Base-by-base conservation (phyloP, 2,113 vertebrate species). In the Platycercus adscitus region DNA sequence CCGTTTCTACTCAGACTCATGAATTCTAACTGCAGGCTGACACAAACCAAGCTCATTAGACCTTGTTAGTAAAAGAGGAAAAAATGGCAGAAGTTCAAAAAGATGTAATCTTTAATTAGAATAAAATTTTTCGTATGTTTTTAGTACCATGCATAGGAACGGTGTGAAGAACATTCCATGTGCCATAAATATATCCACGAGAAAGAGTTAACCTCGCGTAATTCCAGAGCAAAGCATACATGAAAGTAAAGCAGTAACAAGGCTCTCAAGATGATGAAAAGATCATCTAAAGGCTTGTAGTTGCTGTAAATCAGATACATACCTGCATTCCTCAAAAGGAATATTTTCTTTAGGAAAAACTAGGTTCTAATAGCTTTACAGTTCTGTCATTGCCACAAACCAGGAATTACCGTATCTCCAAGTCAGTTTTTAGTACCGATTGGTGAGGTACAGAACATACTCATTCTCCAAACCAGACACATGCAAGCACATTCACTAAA, bases 211-310 rank as follows among this genome's bases (percentile, higher is more conserved):
- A 95, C 56, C 90, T 77, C 72, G 43, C 16, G 33, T 28, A 46
- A 95, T 81, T 94, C 94, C 70, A 89, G 76, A 93, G 92, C 84
- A 86, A 86, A 89, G 93, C 79, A 68, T 16, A 88, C 55, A 49
- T 33, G 66, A 91, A 90, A 93, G 96, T 55, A 97, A 96, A 96
- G 95, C 55, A 58, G 85, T 80, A 89, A 88, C 83, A 66, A 93
- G 95, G 81, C 19, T 71, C 63, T 81, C 68, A 69, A 53, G 92
- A 69, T 24, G 46, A 71, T 80, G 79, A 97, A 70, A 56, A 89
- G 84, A 90, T 63, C 88, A 81, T n/a, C 31, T 77, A 31, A 92
- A 93, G 66, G 35, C 50, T 89, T 29, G 78, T 78, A 75, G 80
- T 26, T 91, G 65, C 82, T 75, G 85, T 86, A 85, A 77, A 89